phyloP scores from a whole-genome alignment of 1,140 invertebrate genomes.

The Formica selysi region DNA sequence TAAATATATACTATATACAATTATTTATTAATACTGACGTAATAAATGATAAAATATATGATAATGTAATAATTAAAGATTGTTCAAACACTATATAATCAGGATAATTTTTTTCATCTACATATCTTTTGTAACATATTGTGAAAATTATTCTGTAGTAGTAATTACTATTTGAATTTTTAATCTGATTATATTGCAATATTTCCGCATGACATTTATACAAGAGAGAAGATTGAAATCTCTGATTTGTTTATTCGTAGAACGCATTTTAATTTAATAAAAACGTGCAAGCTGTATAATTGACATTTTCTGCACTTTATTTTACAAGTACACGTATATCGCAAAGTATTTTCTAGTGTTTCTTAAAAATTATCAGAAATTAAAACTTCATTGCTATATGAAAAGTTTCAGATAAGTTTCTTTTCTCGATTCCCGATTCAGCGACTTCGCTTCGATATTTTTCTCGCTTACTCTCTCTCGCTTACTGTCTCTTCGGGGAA shows the following conservation, averaged over 20 bases:
- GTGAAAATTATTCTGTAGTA: neutral
- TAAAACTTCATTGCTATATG: neutral
- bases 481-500: too few species aligned
- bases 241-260: neutral
- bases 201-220: neutral
- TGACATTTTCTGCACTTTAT: neutral
- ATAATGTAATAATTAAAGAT: neutral
- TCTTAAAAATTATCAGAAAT: neutral
- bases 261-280: neutral
- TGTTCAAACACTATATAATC: neutral
- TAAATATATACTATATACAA: neutral
- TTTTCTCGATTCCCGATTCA: too few species aligned
- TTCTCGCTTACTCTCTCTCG: too few species aligned
- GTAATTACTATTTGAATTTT: too few species aligned
- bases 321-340: neutral
- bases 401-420: neutral
- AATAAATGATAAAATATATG: neutral
- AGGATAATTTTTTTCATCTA: too few species aligned
- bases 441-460: too few species aligned
- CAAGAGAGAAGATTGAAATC: neutral
- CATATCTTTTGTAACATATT: neutral
- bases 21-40: constrained; percentile 23
- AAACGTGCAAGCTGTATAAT: too few species aligned
- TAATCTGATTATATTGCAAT: too few species aligned
- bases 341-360: neutral